These are phyloP conservation scores for Myotis planiceps DNA, from an alignment of 2,797 vertebrate species.

Conservation along the genomic window DNA sequence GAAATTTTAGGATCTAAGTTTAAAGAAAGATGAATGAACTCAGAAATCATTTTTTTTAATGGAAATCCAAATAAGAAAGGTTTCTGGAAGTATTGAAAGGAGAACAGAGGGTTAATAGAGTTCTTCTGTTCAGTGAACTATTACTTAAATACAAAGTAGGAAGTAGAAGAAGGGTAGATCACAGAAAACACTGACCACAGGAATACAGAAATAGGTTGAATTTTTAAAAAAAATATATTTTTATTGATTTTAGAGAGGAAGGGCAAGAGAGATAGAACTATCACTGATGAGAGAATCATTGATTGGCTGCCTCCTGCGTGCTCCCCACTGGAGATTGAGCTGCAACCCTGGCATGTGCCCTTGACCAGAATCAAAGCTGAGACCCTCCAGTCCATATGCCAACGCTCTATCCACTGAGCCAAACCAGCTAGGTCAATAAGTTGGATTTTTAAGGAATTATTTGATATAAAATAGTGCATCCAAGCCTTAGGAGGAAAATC, in stretches of 20 bases:
- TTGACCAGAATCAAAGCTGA: no score
- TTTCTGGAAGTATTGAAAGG: neutral
- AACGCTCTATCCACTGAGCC: no score
- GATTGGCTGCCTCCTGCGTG: no score
- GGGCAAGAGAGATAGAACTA: no score
- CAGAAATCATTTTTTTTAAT: neutral
- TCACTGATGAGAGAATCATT: no score
- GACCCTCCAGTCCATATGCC: no score
- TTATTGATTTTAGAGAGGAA: no score
- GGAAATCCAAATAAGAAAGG: neutral
- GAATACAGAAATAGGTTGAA: neutral
- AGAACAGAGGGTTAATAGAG: slow-evolving; percentile 8
- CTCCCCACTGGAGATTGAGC: no score
- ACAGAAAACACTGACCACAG: neutral
- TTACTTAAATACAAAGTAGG: slow-evolving; percentile 14
- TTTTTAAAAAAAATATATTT: neutral
- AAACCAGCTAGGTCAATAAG: neutral
- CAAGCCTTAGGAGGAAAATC: neutral
- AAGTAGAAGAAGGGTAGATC: neutral
- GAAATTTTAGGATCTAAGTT: neutral
- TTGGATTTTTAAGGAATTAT: slow-evolving; percentile 5
- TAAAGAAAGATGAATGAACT: neutral
- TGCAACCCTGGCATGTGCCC: no score
- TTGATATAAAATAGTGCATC: slow-evolving; percentile 17
- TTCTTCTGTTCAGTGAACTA: slow-evolving; percentile 10